Base-by-base conservation (phyloP, 2,113 vertebrate species). In the Sisor rabdophorus region DNA sequence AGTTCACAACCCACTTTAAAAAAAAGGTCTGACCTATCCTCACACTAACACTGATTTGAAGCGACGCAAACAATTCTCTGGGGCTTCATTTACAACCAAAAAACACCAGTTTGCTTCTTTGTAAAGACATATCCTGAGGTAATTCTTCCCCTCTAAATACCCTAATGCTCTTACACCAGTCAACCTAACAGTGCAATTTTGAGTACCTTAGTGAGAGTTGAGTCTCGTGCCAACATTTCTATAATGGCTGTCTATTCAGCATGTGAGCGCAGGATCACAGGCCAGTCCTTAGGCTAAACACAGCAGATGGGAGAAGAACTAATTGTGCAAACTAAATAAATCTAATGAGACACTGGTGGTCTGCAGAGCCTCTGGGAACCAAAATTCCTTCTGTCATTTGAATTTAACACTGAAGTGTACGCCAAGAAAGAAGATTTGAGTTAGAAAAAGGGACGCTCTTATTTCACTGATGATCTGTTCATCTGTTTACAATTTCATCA, bases 11-110 rank as follows among this genome's bases (percentile, higher is more conserved):
- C 56, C 50, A 24, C 54, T 73, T 59, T 74, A 36, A 69, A 77
- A 76, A 72, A 65, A 68, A 28, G 54, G 30, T n/a, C 76, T 55
- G 72, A 64, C 44, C 24, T 50, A 20, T 71, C 50, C 15, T 74
- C 26, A 15, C 59, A 74, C 74, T 75, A 76, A 79, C 64, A 63
- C 76, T 84, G 73, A 84, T 82, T 82, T 64, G 71, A 75, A 75
- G 78, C 71, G 80, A 85, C 76, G 64, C 72, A 26, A 64, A 80
- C 65, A 73, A 50, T 65, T 80, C 84, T 82, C 76, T 71, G 50
- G 80, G 78, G 82, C 79, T 73, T 82, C 77, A 77, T 86, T 81
- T 82, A 73, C 61, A 75, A 84, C 65, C 77, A 73, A 83, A 84
- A 77, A 86, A 78, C 50, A 76, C 52, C 71, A 76, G 36, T 82